These are phyloP conservation scores for Zele albiditarsus DNA, from an alignment of 2,888 invertebrate genomes.

Conservation along the genomic window DNA sequence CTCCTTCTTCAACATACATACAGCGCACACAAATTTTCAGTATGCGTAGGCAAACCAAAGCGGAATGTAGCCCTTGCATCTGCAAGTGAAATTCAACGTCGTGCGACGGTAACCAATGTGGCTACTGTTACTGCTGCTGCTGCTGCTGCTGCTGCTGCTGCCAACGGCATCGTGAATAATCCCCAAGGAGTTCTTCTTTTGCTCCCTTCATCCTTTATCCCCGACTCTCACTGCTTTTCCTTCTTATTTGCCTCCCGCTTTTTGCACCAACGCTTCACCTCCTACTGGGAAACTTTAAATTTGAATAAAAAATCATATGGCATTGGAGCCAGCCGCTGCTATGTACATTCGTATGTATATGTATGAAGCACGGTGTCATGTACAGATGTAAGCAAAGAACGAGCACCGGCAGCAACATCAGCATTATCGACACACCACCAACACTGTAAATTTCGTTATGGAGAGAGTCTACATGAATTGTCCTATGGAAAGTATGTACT, in stretches of 20 bases:
- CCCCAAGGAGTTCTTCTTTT: conserved; percentile 3
- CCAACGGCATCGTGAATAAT: conserved; percentile 40
- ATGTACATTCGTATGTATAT: background rate
- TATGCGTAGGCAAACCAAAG: conserved; percentile 51
- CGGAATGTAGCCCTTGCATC: conserved; percentile 50
- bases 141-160: background rate
- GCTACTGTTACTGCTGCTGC: conserved; percentile 9
- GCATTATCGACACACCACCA: background rate
- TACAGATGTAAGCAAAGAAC: background rate
- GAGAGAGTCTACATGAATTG: conserved; percentile 23
- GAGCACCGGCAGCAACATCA: background rate
- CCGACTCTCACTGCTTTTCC: background rate
- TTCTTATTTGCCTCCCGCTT: background rate
- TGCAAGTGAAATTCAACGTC: conserved; percentile 52
- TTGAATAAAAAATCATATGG: conserved; percentile 34
- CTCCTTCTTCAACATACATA: conserved; percentile 18
- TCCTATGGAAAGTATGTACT: conserved; percentile 13
- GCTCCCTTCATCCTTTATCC: background rate
- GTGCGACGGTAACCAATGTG: conserved; percentile 44
- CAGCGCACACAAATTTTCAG: conserved; percentile 49
- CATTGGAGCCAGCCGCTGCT: background rate
- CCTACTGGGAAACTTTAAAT: conserved; percentile 23
- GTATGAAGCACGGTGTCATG: background rate
- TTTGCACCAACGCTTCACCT: background rate
- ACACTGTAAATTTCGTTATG: conserved; percentile 31